These are phyloP conservation scores for Plectrocnemia conspersa DNA, from an alignment of 1,140 invertebrate genomes.

Conservation along the genomic window DNA sequence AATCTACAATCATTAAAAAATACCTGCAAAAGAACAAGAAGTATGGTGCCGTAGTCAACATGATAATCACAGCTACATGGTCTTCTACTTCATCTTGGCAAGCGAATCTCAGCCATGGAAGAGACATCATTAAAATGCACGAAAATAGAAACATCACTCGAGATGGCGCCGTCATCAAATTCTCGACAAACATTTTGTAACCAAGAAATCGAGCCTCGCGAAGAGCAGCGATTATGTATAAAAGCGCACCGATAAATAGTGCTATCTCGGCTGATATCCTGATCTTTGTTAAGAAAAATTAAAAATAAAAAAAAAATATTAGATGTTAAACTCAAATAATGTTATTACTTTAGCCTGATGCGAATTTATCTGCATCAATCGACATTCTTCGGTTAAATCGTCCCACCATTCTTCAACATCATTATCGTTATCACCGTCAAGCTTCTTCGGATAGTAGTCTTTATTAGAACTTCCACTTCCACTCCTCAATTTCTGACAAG, in stretches of 20 bases:
- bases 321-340: neutral
- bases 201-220: constrained; percentile 80
- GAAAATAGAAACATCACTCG: constrained; percentile 92
- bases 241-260: constrained; percentile 69
- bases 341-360: constrained; percentile 50
- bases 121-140: constrained; percentile 76
- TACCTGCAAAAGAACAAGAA: constrained; percentile 98
- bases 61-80: constrained; percentile 85
- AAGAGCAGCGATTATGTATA: constrained; percentile 76
- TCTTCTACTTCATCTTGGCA: constrained; percentile 86
- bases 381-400: constrained; percentile 62
- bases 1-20: constrained; percentile 6
- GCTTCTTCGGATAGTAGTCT: constrained; percentile 27
- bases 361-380: constrained; percentile 59
- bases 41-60: constrained; percentile 92
- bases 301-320: constrained; percentile 2
- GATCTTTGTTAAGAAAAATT: constrained; percentile 42
- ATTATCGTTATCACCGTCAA: constrained; percentile 40
- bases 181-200: constrained; percentile 85
- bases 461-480: constrained; percentile 28
- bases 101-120: constrained; percentile 77
- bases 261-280: constrained; percentile 64
- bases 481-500: constrained; percentile 32
- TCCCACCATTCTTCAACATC: constrained; percentile 64
- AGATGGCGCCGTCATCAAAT: constrained; percentile 64